phyloP scores from a whole-genome alignment of 2,113 vertebrate species.

The Oryzias woworae region DNA sequence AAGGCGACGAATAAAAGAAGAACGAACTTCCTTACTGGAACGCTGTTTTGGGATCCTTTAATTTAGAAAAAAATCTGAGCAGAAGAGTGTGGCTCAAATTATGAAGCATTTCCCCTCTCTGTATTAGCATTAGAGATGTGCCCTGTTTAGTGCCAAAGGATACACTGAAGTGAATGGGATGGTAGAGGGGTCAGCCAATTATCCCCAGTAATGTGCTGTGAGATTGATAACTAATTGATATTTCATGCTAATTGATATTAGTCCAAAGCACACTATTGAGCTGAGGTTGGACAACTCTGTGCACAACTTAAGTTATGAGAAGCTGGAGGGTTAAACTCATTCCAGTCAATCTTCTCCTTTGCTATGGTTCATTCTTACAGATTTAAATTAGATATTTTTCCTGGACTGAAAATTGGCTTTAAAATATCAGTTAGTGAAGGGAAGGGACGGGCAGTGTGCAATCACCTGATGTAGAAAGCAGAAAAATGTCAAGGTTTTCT shows the following conservation, averaged over 20 bases:
- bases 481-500: too few species aligned
- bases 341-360: slow-evolving; percentile 36
- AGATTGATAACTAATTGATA: slow-evolving; percentile 80
- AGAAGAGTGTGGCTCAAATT: slow-evolving; percentile 38
- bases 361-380: slow-evolving; percentile 39
- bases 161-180: slow-evolving; percentile 42
- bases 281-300: slow-evolving; percentile 41
- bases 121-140: slow-evolving; percentile 32
- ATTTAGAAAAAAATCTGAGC: slow-evolving; percentile 39
- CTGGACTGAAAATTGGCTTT: background rate
- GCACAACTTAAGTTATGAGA: slow-evolving; percentile 45
- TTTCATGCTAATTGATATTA: slow-evolving; percentile 78
- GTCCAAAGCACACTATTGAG: slow-evolving; percentile 37
- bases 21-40: slow-evolving; percentile 18
- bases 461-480: too few species aligned
- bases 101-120: slow-evolving; percentile 26
- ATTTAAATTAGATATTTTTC: slow-evolving; percentile 44
- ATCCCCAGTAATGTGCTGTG: slow-evolving; percentile 76
- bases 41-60: slow-evolving; percentile 15
- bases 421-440: too few species aligned
- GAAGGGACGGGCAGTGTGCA: too few species aligned
- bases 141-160: slow-evolving; percentile 33
- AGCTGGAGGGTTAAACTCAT: slow-evolving; percentile 48
- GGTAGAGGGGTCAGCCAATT: slow-evolving; percentile 68
- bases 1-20: slow-evolving; percentile 33